phyloP scores from a whole-genome alignment of 2,797 vertebrate genomes.

The Myripristis jacobus region DNA sequence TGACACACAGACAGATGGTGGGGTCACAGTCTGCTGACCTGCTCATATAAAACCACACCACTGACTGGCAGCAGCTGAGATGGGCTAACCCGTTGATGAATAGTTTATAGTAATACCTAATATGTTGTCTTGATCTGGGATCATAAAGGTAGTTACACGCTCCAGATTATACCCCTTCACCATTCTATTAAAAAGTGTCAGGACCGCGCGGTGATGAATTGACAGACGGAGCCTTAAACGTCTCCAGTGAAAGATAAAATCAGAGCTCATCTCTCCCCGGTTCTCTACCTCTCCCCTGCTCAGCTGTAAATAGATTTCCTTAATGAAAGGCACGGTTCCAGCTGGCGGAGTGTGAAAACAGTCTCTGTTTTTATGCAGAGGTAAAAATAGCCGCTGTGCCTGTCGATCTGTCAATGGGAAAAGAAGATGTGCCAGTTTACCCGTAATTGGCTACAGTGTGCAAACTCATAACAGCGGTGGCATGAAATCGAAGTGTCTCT shows the following conservation, averaged over 20 bases:
- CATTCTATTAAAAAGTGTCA: slow-evolving; percentile 13
- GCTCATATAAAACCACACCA: slow-evolving; percentile 39
- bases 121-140: slow-evolving; percentile 32
- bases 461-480: slow-evolving; percentile 31
- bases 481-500: slow-evolving; percentile 52
- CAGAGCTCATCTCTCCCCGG: slow-evolving; percentile 60
- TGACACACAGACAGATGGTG: slow-evolving; percentile 68
- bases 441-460: slow-evolving; percentile 61
- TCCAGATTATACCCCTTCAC: slow-evolving; percentile 7
- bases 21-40: slow-evolving; percentile 66
- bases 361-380: slow-evolving; percentile 63
- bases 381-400: slow-evolving; percentile 77
- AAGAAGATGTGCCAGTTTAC: slow-evolving; percentile 57
- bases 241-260: slow-evolving; percentile 72
- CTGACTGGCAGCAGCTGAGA: slow-evolving; percentile 65
- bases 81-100: slow-evolving; percentile 23
- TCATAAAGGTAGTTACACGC: slow-evolving; percentile 14
- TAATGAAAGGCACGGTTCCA: slow-evolving; percentile 80
- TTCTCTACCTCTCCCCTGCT: slow-evolving; percentile 40
- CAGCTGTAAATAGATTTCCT: slow-evolving; percentile 77
- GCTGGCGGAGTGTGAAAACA: slow-evolving; percentile 79
- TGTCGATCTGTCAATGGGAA: slow-evolving; percentile 68
- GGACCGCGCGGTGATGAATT: slow-evolving; percentile 35
- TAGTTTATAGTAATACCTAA: slow-evolving; percentile 18
- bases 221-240: slow-evolving; percentile 52